Conservation (phyloP, 2,888 invertebrate species). For the Aethes cnicana region DNA sequence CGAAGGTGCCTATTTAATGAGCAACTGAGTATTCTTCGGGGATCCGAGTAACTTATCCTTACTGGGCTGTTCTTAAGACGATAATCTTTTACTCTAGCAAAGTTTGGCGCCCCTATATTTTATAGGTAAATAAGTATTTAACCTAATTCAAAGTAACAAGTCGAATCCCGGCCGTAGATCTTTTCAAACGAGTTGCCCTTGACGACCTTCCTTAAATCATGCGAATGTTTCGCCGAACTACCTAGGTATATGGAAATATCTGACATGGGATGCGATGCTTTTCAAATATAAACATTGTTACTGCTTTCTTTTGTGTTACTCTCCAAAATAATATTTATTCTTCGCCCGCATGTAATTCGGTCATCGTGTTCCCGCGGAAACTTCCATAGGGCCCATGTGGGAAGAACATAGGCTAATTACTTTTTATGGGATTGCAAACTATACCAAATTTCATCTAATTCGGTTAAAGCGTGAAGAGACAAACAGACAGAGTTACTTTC, state of each 20-base stretch:
- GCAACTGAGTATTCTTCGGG: background rate
- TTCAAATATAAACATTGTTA: background rate
- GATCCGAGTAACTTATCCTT: background rate
- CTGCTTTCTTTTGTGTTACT: too few relatives aligned
- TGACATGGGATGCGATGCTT: background rate
- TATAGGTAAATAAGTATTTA: conserved; percentile 16
- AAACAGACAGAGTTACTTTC: too few relatives aligned
- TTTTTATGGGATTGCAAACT: too few relatives aligned
- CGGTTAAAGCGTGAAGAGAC: too few relatives aligned
- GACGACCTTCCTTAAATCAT: conserved; percentile 29
- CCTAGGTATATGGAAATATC: conserved; percentile 16
- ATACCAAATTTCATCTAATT: too few relatives aligned
- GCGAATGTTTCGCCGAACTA: conserved; percentile 19
- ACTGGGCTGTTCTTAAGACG: background rate
- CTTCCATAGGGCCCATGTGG: too few relatives aligned
- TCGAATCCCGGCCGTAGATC: conserved; percentile 28
- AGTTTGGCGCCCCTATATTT: background rate
- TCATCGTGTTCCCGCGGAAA: too few relatives aligned
- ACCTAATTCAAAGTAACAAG: conserved; percentile 26
- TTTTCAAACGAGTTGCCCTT: conserved; percentile 25
- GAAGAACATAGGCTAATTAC: too few relatives aligned
- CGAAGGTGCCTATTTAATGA: conserved; percentile 24
- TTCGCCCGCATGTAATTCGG: too few relatives aligned
- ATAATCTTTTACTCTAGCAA: conserved; percentile 1
- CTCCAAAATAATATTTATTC: too few relatives aligned